These are phyloP conservation scores for Invenusta paracnida DNA, from an alignment of 2,888 invertebrate genomes.

Conservation along the genomic window DNA sequence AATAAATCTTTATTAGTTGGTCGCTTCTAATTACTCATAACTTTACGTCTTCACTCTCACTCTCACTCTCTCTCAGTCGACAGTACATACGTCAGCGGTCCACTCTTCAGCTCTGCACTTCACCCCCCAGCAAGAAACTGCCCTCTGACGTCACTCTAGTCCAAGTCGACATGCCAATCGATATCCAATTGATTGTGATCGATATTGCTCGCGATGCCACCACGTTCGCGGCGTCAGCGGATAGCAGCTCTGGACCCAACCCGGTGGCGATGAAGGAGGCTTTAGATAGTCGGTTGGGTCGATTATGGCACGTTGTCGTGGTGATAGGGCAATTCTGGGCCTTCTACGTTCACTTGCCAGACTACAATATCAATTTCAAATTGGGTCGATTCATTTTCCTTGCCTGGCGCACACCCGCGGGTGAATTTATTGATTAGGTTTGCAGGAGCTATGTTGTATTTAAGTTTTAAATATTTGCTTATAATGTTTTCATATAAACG, in stretches of 20 bases:
- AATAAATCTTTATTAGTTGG: too few species aligned
- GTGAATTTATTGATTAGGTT: too few species aligned
- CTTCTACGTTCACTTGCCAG: background rate
- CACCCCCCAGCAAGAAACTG: background rate
- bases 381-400: background rate
- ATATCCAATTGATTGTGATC: background rate
- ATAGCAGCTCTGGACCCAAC: too few species aligned
- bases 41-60: too few species aligned
- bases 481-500: too few species aligned
- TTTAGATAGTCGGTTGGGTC: background rate
- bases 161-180: background rate
- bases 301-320: background rate
- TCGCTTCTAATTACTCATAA: too few species aligned
- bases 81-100: background rate
- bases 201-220: background rate
- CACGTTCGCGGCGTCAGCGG: background rate
- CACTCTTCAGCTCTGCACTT: background rate
- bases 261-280: background rate
- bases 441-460: too few species aligned
- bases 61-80: background rate
- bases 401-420: background rate
- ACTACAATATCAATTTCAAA: background rate
- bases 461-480: too few species aligned
- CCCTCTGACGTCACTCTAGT: background rate
- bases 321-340: background rate